These are phyloP conservation scores for Thalassoma bifasciatum DNA, from an alignment of 2,113 vertebrate species.

Conservation along the genomic window DNA sequence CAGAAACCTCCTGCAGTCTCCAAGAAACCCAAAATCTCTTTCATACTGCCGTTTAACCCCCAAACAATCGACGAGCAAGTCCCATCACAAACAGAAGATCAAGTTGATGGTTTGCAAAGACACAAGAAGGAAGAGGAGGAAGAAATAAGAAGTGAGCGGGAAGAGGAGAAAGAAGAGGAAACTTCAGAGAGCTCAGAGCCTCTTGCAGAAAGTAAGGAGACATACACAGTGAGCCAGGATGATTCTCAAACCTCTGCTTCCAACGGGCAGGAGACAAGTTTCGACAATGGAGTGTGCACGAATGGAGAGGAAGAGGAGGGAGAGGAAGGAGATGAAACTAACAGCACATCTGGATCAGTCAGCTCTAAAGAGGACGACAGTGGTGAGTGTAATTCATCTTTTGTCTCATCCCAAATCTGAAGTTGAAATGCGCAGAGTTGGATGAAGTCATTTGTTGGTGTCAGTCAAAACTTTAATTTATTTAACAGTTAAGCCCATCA, in stretches of 20 bases:
- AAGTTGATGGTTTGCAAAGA: conserved; percentile 45
- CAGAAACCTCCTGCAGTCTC: conserved; percentile 91
- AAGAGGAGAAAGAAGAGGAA: conserved; percentile 63
- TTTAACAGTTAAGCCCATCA: conserved; percentile 8
- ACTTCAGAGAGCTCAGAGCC: conserved; percentile 72
- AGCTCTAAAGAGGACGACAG: conserved; percentile 81
- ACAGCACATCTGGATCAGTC: conserved; percentile 72
- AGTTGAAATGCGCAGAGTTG: background rate
- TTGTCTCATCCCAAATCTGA: too few relatives aligned
- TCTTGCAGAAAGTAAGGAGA: conserved; percentile 77
- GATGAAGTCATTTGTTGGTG: background rate
- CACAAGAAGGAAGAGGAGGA: conserved; percentile 58
- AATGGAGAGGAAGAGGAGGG: conserved; percentile 75
- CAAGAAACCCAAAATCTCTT: conserved; percentile 93
- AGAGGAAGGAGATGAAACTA: conserved; percentile 73
- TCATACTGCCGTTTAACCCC: conserved; percentile 75
- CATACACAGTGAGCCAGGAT: too few relatives aligned
- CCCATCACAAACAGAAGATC: conserved; percentile 39
- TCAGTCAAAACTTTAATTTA: conserved; percentile 8
- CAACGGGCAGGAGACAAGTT: conserved; percentile 55
- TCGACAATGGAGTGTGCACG: conserved; percentile 65
- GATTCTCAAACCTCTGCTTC: conserved; percentile 4
- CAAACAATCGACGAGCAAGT: conserved; percentile 30
- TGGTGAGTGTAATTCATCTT: conserved; percentile 82
- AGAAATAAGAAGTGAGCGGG: conserved; percentile 53